Evolutionary conservation across 2,797 vertebrate genomes (phyloP).

Genomic region (Novumbra hubbsi): DNA sequence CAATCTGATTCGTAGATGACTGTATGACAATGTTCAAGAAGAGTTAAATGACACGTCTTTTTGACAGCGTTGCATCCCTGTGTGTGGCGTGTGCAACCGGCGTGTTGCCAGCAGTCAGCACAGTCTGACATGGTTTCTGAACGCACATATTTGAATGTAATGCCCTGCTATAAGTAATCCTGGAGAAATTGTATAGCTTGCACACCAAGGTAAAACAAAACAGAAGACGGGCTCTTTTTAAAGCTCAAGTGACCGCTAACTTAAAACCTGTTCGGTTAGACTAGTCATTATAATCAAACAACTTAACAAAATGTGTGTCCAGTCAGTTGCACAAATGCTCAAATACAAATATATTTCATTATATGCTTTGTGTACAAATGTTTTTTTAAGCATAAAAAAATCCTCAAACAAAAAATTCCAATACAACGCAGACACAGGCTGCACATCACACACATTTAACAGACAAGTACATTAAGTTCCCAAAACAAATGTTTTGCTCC

Average conservation of each 20-base stretch:
- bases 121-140: slow-evolving; percentile 35
- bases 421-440: background rate
- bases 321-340: background rate
- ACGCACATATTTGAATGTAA: slow-evolving; percentile 47
- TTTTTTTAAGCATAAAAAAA: background rate
- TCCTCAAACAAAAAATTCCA: background rate
- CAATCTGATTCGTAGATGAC: slow-evolving; percentile 28
- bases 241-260: background rate
- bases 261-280: background rate
- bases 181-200: background rate
- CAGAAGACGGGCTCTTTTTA: slow-evolving; percentile 1
- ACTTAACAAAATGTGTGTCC: background rate
- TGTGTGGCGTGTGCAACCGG: background rate
- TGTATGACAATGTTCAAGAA: slow-evolving; percentile 28
- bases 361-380: background rate
- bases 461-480: background rate
- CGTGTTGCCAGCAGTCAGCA: slow-evolving; percentile 3
- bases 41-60: background rate
- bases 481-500: background rate
- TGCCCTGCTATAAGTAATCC: background rate
- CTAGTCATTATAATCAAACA: background rate
- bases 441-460: background rate
- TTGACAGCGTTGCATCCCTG: background rate
- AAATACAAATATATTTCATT: background rate
- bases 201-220: slow-evolving; percentile 19